Percentiles rank a stretch among this genome's conserved stretches.
Evolutionary conservation across 2,797 vertebrate genomes (phyloP).

Genomic region (Falco cherrug): DNA sequence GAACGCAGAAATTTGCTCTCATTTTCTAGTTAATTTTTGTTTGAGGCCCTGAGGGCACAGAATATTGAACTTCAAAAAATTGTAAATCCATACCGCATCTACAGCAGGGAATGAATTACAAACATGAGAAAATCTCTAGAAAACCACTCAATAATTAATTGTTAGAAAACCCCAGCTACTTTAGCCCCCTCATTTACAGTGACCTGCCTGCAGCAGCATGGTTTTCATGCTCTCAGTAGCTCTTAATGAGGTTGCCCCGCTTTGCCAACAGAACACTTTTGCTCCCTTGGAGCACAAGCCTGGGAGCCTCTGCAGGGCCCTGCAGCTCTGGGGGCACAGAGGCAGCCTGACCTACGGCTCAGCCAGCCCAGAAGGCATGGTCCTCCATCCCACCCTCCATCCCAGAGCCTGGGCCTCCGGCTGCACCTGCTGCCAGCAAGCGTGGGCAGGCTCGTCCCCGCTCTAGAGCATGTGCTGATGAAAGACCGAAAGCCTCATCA

Average conservation of each 20-base stretch:
- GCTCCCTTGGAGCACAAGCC: background rate
- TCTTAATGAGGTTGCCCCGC: background rate
- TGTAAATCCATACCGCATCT: slow-evolving; percentile 30
- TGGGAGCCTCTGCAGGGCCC: background rate
- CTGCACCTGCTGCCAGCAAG: background rate
- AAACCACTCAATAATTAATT: slow-evolving; percentile 52
- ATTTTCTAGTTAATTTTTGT: slow-evolving; percentile 10
- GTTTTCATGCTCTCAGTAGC: background rate
- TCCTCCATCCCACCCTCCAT: background rate
- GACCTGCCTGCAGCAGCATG: background rate
- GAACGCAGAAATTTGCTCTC: background rate
- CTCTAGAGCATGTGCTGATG: too few species aligned
- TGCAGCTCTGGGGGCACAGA: background rate
- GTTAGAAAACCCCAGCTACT: slow-evolving; percentile 7
- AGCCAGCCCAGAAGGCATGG: background rate
- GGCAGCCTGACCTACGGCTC: background rate
- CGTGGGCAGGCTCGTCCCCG: background rate
- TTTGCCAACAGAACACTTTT: background rate
- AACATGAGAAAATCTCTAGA: slow-evolving; percentile 21
- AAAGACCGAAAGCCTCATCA: background rate
- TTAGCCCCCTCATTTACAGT: background rate
- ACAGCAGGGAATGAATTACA: slow-evolving; percentile 5
- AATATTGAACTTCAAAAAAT: slow-evolving; percentile 35
- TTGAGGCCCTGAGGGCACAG: background rate
- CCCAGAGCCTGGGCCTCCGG: background rate